These are phyloP conservation scores for Ochropleura leucogaster DNA, from an alignment of 2,888 invertebrate genomes.

Conservation along the genomic window DNA sequence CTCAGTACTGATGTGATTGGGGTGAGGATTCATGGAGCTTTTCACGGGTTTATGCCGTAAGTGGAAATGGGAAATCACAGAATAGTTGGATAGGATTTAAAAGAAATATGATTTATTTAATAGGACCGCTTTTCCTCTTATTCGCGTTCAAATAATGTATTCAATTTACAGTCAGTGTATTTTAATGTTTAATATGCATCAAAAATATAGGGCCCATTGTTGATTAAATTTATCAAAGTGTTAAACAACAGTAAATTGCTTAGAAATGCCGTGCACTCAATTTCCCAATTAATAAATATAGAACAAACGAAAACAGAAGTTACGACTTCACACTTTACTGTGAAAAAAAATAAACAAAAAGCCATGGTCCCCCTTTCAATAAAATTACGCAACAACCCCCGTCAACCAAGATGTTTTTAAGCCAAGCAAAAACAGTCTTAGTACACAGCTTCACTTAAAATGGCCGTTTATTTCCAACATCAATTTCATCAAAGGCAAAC, in stretches of 20 bases:
- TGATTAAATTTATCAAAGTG: neutral
- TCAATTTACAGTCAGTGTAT: neutral
- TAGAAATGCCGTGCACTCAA: neutral
- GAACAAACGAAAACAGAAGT: neutral
- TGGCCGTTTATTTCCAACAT: conserved; percentile 41
- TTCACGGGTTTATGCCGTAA: conserved; percentile 34
- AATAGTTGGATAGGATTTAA: conserved; percentile 10
- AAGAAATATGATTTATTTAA: neutral
- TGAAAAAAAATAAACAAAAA: conserved; percentile 15
- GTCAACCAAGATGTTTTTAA: conserved; percentile 18
- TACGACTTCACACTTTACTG: neutral
- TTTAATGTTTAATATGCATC: neutral
- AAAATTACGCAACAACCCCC: conserved; percentile 11
- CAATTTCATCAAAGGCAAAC: conserved; percentile 54
- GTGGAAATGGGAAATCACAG: conserved; percentile 15
- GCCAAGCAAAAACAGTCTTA: conserved; percentile 43
- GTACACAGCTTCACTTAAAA: conserved; percentile 23
- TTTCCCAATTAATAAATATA: neutral
- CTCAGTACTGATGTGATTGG: conserved; percentile 58
- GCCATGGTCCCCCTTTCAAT: neutral
- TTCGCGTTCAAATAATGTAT: no score
- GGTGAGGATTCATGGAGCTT: conserved; percentile 40
- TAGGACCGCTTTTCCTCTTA: neutral
- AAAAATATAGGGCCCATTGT: neutral
- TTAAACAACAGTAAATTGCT: neutral